Evolutionary conservation across 1,140 invertebrate species (phyloP), one percentile per base, ranked within the genome.

Genomic region (Mamestra configurata): DNA sequence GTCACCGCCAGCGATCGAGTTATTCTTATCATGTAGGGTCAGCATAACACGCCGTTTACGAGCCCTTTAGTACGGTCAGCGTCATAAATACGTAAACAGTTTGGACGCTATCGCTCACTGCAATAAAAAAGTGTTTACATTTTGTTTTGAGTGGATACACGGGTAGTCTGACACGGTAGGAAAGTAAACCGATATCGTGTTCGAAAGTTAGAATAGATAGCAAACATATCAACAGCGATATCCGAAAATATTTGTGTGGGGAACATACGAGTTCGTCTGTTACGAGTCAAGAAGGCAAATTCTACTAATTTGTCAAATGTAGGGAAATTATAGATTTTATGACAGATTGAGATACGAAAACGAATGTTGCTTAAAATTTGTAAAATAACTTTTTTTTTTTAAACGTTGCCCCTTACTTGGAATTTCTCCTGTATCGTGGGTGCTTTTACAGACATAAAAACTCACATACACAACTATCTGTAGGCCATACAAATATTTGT

Each of bases 21-120:
- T 49, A 49, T 68, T 46, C 40, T 46, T 27, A 49, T 49, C 64
- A 13, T 22, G 31, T 46, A 46, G 37, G 64, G 64, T 46, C 64
- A 68, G 40, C 37, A 68, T 24, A 68, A 68, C 64, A 68, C 40
- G 37, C 18, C 43, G 46, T 68, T 46, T 46, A 68, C 37, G 64
- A 68, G 15, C 64, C 64, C 31, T 68, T 68, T 68, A 68, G 20
- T 68, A 68, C 64, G 64, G 64, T 68, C 64, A 15, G 40, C 31
- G 18, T 68, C 64, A 68, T 68, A 68, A 68, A 68, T 68, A 68
- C 64, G 40, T 46, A 68, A 68, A 68, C 64, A 68, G 37, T 15
- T 64, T 20, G 40, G 22, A 24, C 4, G 64, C 37, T 64, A 64
- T 64, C 61, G 61, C n/a, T 20, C 18, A 6, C n/a, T 64, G n/a